A percentile compares a stretch with the other conserved stretches of the same genome.
Conservation (phyloP, 2,113 vertebrate genomes). For the Mobula hypostoma region DNA sequence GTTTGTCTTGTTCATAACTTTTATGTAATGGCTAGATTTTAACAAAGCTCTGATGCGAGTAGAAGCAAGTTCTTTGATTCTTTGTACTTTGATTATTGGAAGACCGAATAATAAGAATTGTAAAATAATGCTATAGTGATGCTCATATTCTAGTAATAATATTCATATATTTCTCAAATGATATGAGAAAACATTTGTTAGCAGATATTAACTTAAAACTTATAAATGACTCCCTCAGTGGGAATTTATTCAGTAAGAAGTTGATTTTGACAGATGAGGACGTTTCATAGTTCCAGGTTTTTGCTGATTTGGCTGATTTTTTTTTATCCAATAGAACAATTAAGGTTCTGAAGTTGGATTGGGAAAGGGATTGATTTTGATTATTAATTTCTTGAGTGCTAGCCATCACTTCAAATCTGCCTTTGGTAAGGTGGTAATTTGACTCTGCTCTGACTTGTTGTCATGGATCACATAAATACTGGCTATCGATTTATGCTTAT, state of each 20-base stretch:
- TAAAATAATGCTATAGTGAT: no score
- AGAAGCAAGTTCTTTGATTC: no score
- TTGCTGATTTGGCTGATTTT: not conserved
- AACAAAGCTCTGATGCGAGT: no score
- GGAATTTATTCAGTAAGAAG: not conserved
- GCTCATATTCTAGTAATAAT: not conserved
- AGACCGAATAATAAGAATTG: no score
- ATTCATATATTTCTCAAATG: not conserved
- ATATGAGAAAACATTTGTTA: no score
- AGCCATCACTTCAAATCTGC: not conserved
- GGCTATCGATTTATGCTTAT: not conserved
- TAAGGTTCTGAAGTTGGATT: not conserved
- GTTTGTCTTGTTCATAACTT: no score
- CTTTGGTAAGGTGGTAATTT: not conserved
- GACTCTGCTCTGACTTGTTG: not conserved
- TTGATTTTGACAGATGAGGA: not conserved
- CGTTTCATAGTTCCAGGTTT: not conserved
- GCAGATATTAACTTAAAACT: not conserved
- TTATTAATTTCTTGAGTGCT: not conserved
- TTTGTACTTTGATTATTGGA: no score
- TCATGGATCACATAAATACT: not conserved
- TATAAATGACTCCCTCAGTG: not conserved
- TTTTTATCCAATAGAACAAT: not conserved
- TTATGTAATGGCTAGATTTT: no score
- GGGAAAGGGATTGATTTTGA: not conserved